Base-by-base conservation (phyloP, 2,797 vertebrate genomes). In the Falco berigora region DNA sequence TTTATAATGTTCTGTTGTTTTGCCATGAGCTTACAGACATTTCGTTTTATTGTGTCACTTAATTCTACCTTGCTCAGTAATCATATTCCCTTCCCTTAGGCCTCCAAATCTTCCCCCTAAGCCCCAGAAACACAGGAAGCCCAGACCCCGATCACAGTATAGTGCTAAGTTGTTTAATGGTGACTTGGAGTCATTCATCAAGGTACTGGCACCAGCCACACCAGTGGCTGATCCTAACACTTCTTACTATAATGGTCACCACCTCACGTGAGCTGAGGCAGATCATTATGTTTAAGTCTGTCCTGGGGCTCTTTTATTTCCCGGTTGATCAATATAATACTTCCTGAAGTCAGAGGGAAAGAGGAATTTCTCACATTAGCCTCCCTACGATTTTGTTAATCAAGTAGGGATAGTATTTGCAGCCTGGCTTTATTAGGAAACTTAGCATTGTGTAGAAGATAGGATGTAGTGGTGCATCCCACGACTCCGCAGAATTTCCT, bases 111-210 rank as follows among this genome's bases (percentile, higher is more conserved):
- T 99, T 97, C 98, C 98, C 95, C 98, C 98, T 98, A 99, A 98
- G 97, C 98, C 98, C 97, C 98, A 98, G 98, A 98, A 98, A 98
- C 98, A 98, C 97, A 98, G 98, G 98, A 99, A 98, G 98, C 97
- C 98, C 98, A 98, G 99, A 97, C 98, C 99, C 97, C 98, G 98
- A 97, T 99, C 99, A 93, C 98, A 99, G 86, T 99, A 98, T 99
- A 99, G 98, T 98, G 98, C 98, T 99, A 99, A 99, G 97, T 99
- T 99, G 98, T 99, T 99, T 99, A 99, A 99, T 98, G 99, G 98
- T 98, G 99, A 99, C 98, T 98, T 99, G 99, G 99, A 99, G 98
- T 98, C 98, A 53, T 99, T 99, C 98, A 98, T 99, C 97, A 99
- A 99, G 99, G 98, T 99, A 99, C 98, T 98, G 96, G 97, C 96